These are phyloP conservation scores for Sicus ferrugineus DNA, from an alignment of 2,888 invertebrate genomes.

Conservation along the genomic window DNA sequence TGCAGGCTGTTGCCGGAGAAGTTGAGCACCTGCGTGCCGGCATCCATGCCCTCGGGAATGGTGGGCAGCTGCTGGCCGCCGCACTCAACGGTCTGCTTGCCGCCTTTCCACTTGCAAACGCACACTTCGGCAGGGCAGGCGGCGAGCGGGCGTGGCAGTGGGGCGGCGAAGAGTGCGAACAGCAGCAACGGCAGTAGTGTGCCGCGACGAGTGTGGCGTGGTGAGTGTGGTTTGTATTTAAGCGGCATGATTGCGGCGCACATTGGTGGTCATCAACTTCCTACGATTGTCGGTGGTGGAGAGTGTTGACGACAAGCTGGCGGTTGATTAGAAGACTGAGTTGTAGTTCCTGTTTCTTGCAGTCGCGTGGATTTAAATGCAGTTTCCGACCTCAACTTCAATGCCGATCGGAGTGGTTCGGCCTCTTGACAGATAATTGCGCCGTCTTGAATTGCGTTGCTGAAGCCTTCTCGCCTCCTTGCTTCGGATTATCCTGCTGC, in stretches of 20 bases:
- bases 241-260: not conserved
- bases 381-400: not conserved
- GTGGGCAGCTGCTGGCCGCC: conserved; percentile 82
- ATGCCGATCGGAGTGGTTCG: not conserved
- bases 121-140: conserved; percentile 78
- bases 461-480: conserved; percentile 9
- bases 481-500: not conserved
- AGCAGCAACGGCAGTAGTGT: not conserved
- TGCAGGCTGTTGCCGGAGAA: conserved; percentile 88
- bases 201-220: not conserved
- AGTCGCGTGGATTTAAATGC: not conserved
- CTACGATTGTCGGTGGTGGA: not conserved
- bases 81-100: conserved; percentile 92
- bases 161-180: conserved; percentile 1
- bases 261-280: conserved; percentile 5
- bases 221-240: not conserved
- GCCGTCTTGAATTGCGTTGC: not conserved
- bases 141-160: not conserved
- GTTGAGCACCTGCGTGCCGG: conserved; percentile 90
- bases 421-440: not conserved
- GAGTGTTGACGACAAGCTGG: not conserved
- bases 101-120: conserved; percentile 91
- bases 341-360: conserved; percentile 10
- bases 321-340: not conserved
- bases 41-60: conserved; percentile 85